phyloP scores from a whole-genome alignment of 2,113 vertebrate genomes.

The Haemorhous mexicanus region DNA sequence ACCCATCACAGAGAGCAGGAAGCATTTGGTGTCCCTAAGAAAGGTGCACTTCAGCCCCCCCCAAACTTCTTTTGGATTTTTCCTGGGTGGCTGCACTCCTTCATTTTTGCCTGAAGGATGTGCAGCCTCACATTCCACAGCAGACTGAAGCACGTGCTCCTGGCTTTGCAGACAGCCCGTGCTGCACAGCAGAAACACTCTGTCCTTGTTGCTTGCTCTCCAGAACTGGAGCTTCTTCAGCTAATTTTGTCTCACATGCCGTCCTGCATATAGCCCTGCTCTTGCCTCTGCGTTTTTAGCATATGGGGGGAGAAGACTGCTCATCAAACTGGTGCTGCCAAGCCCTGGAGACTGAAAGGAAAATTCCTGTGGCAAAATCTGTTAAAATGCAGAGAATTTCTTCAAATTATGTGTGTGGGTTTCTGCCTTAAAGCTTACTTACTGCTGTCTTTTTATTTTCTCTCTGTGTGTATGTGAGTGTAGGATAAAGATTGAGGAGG shows the following conservation, averaged over 20 bases:
- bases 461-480: neutral
- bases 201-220: conserved; percentile 20
- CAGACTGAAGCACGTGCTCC: neutral
- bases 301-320: neutral
- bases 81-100: neutral
- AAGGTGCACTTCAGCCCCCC: neutral
- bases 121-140: neutral
- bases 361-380: conserved; percentile 13
- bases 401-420: conserved; percentile 10
- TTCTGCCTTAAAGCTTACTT: conserved; percentile 37
- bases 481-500: conserved; percentile 99
- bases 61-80: neutral
- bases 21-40: neutral
- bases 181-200: neutral
- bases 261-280: neutral
- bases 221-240: conserved; percentile 8
- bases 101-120: neutral
- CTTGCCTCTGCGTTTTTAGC: conserved; percentile 30
- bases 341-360: conserved; percentile 8
- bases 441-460: conserved; percentile 48
- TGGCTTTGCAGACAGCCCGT: neutral
- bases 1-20: neutral
- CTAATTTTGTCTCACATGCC: neutral
- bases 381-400: conserved; percentile 33
- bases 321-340: conserved; percentile 11